Evolutionary conservation across 2,888 invertebrate species (phyloP).

Genomic region (Drosophila rubida): DNA sequence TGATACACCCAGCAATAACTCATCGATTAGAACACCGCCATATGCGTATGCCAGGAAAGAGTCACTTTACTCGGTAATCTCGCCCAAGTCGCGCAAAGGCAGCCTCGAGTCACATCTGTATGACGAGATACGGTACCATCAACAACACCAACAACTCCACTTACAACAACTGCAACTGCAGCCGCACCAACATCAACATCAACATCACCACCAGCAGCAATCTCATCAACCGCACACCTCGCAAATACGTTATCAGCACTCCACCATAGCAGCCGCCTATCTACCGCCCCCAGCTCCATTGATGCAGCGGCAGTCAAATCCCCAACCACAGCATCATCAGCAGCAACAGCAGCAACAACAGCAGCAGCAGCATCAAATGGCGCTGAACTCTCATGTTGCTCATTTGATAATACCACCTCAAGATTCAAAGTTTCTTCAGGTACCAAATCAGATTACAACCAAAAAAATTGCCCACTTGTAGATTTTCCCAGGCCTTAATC

Average conservation of each 20-base stretch:
- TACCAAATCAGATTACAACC: constrained; percentile 67
- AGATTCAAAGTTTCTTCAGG: constrained; percentile 79
- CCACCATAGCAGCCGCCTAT: constrained; percentile 65
- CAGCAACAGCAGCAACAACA: constrained; percentile 23
- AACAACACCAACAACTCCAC: constrained; percentile 63
- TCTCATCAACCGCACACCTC: constrained; percentile 35
- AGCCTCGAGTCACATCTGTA: constrained; percentile 84
- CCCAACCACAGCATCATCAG: constrained; percentile 13
- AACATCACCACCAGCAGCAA: constrained; percentile 29
- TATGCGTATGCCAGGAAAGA: constrained; percentile 83
- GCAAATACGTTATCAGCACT: constrained; percentile 58
- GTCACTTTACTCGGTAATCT: constrained; percentile 82
- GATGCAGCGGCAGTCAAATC: constrained; percentile 22
- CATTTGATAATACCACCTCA: constrained; percentile 82
- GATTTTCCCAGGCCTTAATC: neutral
- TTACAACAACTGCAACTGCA: constrained; percentile 42
- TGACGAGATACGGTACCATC: constrained; percentile 84
- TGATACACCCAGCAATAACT: constrained; percentile 84
- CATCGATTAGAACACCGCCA: constrained; percentile 75
- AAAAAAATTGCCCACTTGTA: constrained; percentile 75
- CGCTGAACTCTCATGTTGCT: constrained; percentile 63
- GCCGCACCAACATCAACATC: constrained; percentile 33
- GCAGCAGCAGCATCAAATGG: constrained; percentile 17
- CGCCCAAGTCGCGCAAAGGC: constrained; percentile 83
- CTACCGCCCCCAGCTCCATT: constrained; percentile 43